A percentile compares a stretch with the other conserved stretches of the same genome.
These are phyloP conservation scores for Flabesymbios commensalis DNA, from an alignment of 2,888 invertebrate genomes.

Conservation along the genomic window DNA sequence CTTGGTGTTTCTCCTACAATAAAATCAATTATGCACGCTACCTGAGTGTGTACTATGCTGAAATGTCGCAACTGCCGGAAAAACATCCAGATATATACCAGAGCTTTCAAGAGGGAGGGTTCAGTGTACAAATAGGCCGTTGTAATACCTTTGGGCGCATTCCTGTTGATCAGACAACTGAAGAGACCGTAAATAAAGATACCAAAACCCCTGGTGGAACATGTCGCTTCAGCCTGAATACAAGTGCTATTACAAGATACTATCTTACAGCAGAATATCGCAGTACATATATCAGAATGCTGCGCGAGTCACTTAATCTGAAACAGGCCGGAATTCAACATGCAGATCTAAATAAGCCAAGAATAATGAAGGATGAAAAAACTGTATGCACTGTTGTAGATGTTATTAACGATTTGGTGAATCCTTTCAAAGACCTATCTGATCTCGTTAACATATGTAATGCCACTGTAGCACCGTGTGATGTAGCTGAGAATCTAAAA, in stretches of 20 bases:
- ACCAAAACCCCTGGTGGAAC: constrained; percentile 33
- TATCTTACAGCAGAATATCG: constrained; percentile 31
- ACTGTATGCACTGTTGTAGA: constrained; percentile 12
- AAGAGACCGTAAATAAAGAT: constrained; percentile 30
- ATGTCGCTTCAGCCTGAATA: constrained; percentile 25
- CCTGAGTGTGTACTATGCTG: constrained; percentile 16
- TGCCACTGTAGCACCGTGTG: constrained; percentile 2
- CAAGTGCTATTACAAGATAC: constrained; percentile 25
- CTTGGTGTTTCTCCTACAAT: constrained; percentile 37
- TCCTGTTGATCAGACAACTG: constrained; percentile 26
- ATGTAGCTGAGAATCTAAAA: constrained; percentile 12
- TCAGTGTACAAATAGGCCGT: constrained; percentile 20
- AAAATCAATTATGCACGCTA: constrained; percentile 35
- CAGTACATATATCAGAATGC: constrained; percentile 7
- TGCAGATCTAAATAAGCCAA: constrained; percentile 5
- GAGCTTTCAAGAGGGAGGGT: constrained; percentile 18
- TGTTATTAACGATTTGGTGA: constrained; percentile 19
- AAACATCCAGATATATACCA: constrained; percentile 12
- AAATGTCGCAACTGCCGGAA: constrained; percentile 8
- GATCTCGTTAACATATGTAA: constrained; percentile 20
- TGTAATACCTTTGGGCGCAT: constrained; percentile 26
- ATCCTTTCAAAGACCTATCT: constrained; percentile 18
- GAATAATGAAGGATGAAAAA: constrained; percentile 11
- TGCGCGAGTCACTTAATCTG: constrained; percentile 2
- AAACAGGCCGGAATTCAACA: not conserved